These are phyloP conservation scores for Leucoraja ocellata DNA, from an alignment of 2,797 vertebrate genomes.

Conservation along the genomic window DNA sequence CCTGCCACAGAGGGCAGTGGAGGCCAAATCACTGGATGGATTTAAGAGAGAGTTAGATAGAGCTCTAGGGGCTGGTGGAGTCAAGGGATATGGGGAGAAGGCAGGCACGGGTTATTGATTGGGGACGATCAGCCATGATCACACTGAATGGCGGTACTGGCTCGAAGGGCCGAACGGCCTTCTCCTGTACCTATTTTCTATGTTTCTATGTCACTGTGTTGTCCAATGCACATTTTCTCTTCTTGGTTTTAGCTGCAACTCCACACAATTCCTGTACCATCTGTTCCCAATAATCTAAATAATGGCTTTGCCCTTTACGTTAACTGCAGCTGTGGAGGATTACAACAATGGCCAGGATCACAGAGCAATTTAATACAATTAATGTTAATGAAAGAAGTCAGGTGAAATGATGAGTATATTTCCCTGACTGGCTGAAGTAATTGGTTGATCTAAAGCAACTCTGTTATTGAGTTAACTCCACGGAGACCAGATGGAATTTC, in stretches of 20 bases:
- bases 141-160: too few species aligned
- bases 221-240: too few species aligned
- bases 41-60: too few species aligned
- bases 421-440: not conserved
- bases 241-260: not conserved
- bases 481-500: not conserved
- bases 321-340: not conserved
- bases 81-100: too few species aligned
- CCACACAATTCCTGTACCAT: not conserved
- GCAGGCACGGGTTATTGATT: too few species aligned
- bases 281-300: not conserved
- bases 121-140: too few species aligned
- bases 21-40: too few species aligned
- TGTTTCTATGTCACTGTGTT: too few species aligned
- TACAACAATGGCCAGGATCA: not conserved
- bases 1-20: too few species aligned
- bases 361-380: not conserved
- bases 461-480: not conserved
- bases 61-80: too few species aligned
- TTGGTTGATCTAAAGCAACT: not conserved
- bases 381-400: constrained; percentile 13
- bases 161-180: too few species aligned
- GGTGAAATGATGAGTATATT: constrained; percentile 26
- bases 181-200: too few species aligned
- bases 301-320: not conserved